Conservation (phyloP, 2,113 vertebrate species). For the Grammomys dolichurus region DNA sequence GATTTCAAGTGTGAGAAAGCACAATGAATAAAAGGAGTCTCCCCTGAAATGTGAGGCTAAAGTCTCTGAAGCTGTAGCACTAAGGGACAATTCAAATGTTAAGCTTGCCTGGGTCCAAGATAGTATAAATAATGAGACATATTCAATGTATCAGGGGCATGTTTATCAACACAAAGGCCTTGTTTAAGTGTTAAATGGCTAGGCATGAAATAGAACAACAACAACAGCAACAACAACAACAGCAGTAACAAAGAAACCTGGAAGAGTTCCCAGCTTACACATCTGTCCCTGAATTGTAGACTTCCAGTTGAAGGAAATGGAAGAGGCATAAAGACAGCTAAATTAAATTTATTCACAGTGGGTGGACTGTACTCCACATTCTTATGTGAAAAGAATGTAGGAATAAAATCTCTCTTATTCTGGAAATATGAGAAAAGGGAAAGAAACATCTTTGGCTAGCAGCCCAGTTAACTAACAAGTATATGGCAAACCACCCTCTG, state of each 20-base stretch:
- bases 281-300: slow-evolving; percentile 82
- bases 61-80: neutral
- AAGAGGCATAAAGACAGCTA: slow-evolving; percentile 84
- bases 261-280: slow-evolving; percentile 80
- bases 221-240: neutral
- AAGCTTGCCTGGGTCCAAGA: neutral
- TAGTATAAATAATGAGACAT: neutral
- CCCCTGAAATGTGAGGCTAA: neutral
- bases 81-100: slow-evolving; percentile 58
- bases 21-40: neutral
- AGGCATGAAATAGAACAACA: neutral
- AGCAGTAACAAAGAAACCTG: slow-evolving; percentile 69
- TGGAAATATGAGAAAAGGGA: slow-evolving; percentile 77
- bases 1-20: slow-evolving; percentile 71
- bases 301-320: slow-evolving; percentile 81
- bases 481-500: slow-evolving; percentile 46
- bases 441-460: slow-evolving; percentile 77
- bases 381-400: slow-evolving; percentile 87
- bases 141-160: slow-evolving; percentile 20
- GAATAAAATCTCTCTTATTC: slow-evolving; percentile 71
- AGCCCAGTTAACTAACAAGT: slow-evolving; percentile 66
- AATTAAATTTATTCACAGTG: slow-evolving; percentile 88
- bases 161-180: neutral
- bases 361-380: slow-evolving; percentile 82
- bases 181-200: slow-evolving; percentile 20